A percentile compares a stretch with the other conserved stretches of the same genome.
These are phyloP conservation scores for Caenorhabditis sp. DNA, from an alignment of 2,888 invertebrate species.

Conservation along the genomic window DNA sequence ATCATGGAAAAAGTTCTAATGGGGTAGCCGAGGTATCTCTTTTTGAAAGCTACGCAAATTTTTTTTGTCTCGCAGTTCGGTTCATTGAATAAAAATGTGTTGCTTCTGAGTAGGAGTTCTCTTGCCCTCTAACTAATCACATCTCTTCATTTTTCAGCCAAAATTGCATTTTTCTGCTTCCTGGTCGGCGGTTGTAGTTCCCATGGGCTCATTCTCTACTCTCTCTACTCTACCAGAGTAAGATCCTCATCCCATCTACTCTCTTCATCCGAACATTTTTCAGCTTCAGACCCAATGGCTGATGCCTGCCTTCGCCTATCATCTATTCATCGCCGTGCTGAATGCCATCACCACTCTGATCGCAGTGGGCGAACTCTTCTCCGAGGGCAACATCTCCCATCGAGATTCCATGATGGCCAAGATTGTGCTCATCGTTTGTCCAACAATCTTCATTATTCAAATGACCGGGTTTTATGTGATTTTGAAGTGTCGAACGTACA, in stretches of 20 bases:
- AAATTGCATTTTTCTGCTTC: slow-evolving; percentile 60
- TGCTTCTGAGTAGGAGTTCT: not conserved
- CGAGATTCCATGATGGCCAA: slow-evolving; percentile 56
- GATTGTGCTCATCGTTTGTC: slow-evolving; percentile 53
- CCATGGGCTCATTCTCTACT: slow-evolving; percentile 63
- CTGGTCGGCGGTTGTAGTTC: slow-evolving; percentile 59
- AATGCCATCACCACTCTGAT: slow-evolving; percentile 62
- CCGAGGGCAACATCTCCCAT: slow-evolving; percentile 54
- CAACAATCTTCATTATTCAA: slow-evolving; percentile 54
- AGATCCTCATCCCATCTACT: not conserved
- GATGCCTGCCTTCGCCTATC: slow-evolving; percentile 61
- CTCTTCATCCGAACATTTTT: not conserved
- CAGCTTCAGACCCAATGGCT: slow-evolving; percentile 62
- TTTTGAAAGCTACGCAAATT: too few relatives aligned
- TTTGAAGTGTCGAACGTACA: slow-evolving; percentile 47
- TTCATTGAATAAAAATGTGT: not conserved
- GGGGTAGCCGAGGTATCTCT: too few relatives aligned
- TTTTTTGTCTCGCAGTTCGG: too few relatives aligned
- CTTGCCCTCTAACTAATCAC: not conserved
- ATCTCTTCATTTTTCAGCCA: slow-evolving; percentile 37
- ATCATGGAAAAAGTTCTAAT: too few relatives aligned
- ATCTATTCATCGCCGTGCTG: slow-evolving; percentile 63
- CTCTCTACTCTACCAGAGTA: slow-evolving; percentile 57
- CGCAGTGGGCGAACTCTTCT: slow-evolving; percentile 66
- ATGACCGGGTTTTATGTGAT: slow-evolving; percentile 44